These are phyloP conservation scores for Ligdia adustata DNA, from an alignment of 2,888 invertebrate genomes.

Conservation along the genomic window DNA sequence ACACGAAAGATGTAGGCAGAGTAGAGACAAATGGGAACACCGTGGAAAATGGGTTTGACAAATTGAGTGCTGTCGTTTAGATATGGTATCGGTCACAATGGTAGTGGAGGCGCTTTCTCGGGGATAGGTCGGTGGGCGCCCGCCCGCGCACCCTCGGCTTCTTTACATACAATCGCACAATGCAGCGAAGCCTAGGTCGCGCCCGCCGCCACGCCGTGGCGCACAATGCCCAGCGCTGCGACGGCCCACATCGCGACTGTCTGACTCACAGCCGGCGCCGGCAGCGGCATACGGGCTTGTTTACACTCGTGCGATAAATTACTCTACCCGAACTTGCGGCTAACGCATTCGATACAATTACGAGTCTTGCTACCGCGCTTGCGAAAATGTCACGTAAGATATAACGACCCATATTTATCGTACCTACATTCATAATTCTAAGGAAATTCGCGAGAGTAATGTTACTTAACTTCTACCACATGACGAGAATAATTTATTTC, in stretches of 20 bases:
- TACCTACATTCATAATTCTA: slow-evolving; percentile 9
- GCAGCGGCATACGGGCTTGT: slow-evolving; percentile 66
- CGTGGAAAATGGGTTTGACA: slow-evolving; percentile 19
- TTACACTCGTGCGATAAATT: slow-evolving; percentile 75
- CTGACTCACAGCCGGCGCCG: slow-evolving; percentile 66
- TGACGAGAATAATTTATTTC: slow-evolving; percentile 13
- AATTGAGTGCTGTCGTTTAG: slow-evolving; percentile 23
- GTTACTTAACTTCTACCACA: slow-evolving; percentile 6
- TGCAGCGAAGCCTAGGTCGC: slow-evolving; percentile 50
- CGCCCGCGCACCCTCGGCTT: slow-evolving; percentile 74
- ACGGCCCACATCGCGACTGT: slow-evolving; percentile 76
- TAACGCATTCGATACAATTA: slow-evolving; percentile 43
- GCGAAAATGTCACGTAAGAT: slow-evolving; percentile 30
- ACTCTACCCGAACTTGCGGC: slow-evolving; percentile 55
- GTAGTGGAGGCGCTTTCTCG: slow-evolving; percentile 57
- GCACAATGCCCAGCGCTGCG: slow-evolving; percentile 53
- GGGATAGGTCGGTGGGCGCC: slow-evolving; percentile 58
- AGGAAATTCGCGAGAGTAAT: slow-evolving; percentile 8
- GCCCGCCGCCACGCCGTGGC: slow-evolving; percentile 8
- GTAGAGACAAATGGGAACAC: slow-evolving; percentile 15
- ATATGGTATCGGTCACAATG: slow-evolving; percentile 24
- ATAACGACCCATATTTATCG: slow-evolving; percentile 24
- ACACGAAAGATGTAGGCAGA: slow-evolving; percentile 12
- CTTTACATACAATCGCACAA: slow-evolving; percentile 79
- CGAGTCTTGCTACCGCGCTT: slow-evolving; percentile 39